A percentile compares a stretch with the other conserved stretches of the same genome.
Evolutionary conservation across 2,113 vertebrate species (phyloP).

Genomic region (Martes martes): DNA sequence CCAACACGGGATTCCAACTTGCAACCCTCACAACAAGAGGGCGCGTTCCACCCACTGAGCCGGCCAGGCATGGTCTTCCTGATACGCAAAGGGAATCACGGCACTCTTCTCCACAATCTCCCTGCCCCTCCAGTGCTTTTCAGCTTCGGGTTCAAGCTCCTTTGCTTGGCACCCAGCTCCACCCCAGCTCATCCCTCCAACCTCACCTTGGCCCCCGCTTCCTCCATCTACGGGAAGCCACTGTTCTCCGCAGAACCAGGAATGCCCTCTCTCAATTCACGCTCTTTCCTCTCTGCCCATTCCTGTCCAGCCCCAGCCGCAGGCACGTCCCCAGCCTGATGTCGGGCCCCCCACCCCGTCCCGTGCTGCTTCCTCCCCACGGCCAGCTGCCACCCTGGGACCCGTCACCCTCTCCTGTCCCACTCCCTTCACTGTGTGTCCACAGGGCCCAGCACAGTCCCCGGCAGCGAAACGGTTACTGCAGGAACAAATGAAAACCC

Average conservation of each 20-base stretch:
- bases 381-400: rapidly evolving
- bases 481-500: not conserved
- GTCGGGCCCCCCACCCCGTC: not conserved
- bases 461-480: not conserved
- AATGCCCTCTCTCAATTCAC: not conserved
- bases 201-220: not conserved
- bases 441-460: not conserved
- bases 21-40: not conserved
- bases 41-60: not conserved
- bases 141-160: not conserved
- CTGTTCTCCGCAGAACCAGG: not conserved
- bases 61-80: not conserved
- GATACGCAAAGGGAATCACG: rapidly evolving
- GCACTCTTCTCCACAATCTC: not conserved
- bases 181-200: not conserved
- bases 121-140: not conserved
- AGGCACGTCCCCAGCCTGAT: not conserved
- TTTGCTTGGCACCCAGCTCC: not conserved
- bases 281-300: not conserved
- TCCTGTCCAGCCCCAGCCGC: too few relatives aligned
- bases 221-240: not conserved
- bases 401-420: not conserved
- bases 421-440: not conserved
- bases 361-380: too few relatives aligned
- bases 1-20: not conserved